Base-by-base conservation (phyloP, 2,113 vertebrate species). In the Cyprinodon tularosa region DNA sequence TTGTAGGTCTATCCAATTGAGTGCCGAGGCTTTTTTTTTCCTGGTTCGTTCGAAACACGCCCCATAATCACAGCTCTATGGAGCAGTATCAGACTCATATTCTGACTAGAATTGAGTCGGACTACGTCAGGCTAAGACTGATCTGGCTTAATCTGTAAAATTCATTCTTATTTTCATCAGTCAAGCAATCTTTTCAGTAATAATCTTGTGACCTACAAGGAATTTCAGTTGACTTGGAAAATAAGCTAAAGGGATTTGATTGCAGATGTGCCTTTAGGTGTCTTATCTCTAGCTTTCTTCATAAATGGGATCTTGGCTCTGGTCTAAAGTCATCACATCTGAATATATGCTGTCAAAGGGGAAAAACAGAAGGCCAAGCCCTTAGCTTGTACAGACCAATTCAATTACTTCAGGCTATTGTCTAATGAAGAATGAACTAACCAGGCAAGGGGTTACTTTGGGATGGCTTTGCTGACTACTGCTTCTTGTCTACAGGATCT, bases 401-500 rank as follows among this genome's bases (percentile, higher is more conserved):
- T 93, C 84, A 91, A 92, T 93, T 92, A 93, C 86, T 84, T 62
- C 74, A 22, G 76, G 86, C 78, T 38, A 66, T 80, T 88, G 78
- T 88, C 89, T 91, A 86, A 91, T 92, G 81, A 77, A 88, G 88
- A 90, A 90, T 81, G 88, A 91, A 90, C 86, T 82, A 87, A 87
- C 76, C 90, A 85, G 84, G 84, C 79, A 20, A 87, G 74, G 84
- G 92, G 85, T 90, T 93, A 85, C 88, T 86, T 80, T 89, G 71
- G 65, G 85, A 88, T 77, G 84, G 47, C 85, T 86, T 70, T 92
- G 88, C 90, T 93, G 91, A 92, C 88, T 63, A 78, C 86, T 85
- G 88, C 84, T 76, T 80, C 87, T 90, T 90, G 90, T 92, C 90
- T 89, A 86, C 91, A 89, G 90, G 81, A 92, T 93, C 90, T 91